phyloP scores from a whole-genome alignment of 2,888 invertebrate species.

The Agelastica alni region DNA sequence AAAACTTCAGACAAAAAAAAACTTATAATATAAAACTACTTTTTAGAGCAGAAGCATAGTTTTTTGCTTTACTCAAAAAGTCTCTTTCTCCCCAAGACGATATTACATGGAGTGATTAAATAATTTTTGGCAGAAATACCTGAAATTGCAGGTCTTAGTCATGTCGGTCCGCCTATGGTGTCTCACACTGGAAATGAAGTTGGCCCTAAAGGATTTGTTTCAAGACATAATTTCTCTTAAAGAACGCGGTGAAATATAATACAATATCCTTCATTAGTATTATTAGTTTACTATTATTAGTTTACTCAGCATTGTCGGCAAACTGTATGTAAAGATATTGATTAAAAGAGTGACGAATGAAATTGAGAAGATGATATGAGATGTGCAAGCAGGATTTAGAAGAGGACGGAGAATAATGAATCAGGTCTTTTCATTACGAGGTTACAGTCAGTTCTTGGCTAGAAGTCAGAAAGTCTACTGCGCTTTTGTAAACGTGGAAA shows the following conservation, averaged over 20 bases:
- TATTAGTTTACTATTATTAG: too few species aligned
- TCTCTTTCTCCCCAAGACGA: slow-evolving; percentile 3
- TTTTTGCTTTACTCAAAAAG: slow-evolving; percentile 3
- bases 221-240: slow-evolving; percentile 4
- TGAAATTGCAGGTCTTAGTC: slow-evolving; percentile 6
- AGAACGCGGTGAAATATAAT: slow-evolving; percentile 3
- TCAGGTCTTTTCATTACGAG: too few species aligned
- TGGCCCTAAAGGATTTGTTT: slow-evolving; percentile 2
- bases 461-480: too few species aligned
- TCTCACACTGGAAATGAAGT: slow-evolving; percentile 4
- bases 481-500: too few species aligned
- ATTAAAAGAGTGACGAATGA: too few species aligned
- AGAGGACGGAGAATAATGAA: too few species aligned
- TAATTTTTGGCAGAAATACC: slow-evolving; percentile 7
- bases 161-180: not conserved
- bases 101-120: not conserved
- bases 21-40: slow-evolving; percentile 5
- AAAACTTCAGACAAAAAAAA: too few species aligned
- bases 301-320: too few species aligned
- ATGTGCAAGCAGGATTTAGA: too few species aligned
- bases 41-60: slow-evolving; percentile 6
- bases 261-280: slow-evolving; percentile 1
- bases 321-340: too few species aligned
- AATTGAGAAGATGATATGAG: too few species aligned
- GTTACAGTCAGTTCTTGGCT: too few species aligned